Conservation (phyloP, 2,888 invertebrate species). For the Leucophora obtusa region DNA sequence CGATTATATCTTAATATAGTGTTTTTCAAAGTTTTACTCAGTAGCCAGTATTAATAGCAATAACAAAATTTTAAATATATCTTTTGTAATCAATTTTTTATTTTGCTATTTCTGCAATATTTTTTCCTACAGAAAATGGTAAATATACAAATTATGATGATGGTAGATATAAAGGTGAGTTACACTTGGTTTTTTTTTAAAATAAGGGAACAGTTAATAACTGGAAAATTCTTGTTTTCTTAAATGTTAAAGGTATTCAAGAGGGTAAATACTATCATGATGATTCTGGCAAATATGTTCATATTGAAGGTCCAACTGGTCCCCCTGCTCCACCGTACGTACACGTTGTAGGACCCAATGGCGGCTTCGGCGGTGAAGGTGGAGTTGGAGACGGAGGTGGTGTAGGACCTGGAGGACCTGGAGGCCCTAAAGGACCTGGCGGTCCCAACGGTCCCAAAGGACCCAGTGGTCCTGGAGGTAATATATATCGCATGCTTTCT, state of each 20-base stretch:
- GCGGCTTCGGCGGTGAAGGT: slow-evolving; percentile 73
- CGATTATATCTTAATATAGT: slow-evolving; percentile 4
- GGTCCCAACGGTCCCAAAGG: slow-evolving; percentile 68
- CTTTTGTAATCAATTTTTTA: slow-evolving; percentile 46
- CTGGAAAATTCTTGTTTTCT: neutral
- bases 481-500: neutral
- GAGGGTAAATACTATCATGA: slow-evolving; percentile 76
- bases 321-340: slow-evolving; percentile 76
- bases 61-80: slow-evolving; percentile 1
- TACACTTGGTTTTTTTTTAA: neutral
- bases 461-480: neutral
- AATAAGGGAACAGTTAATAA: neutral
- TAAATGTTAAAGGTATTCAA: slow-evolving; percentile 67
- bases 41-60: neutral
- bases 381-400: slow-evolving; percentile 72
- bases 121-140: slow-evolving; percentile 70
- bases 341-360: slow-evolving; percentile 75
- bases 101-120: slow-evolving; percentile 55
- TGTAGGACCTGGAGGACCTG: slow-evolving; percentile 73
- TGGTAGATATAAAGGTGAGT: slow-evolving; percentile 72
- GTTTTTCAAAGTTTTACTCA: neutral
- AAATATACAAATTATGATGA: slow-evolving; percentile 68
- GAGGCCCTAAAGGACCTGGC: slow-evolving; percentile 74
- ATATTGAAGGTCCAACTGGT: slow-evolving; percentile 77
- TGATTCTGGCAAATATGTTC: slow-evolving; percentile 76